These are phyloP conservation scores for Ditylenchus weischeri DNA, from an alignment of 2,888 invertebrate genomes.

Conservation along the genomic window DNA sequence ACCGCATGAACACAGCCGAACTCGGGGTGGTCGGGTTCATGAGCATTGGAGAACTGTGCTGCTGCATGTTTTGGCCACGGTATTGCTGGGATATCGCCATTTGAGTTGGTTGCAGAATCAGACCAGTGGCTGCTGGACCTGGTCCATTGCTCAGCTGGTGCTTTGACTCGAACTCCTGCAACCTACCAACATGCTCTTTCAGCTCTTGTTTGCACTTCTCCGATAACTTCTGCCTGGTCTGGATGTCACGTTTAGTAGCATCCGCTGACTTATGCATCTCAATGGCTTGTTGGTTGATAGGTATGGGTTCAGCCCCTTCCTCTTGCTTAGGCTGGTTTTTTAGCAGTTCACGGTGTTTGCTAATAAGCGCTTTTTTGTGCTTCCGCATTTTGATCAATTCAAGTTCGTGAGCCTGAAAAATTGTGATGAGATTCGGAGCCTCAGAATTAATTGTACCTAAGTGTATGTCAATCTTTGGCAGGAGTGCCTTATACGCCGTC, in stretches of 20 bases:
- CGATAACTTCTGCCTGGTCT: constrained; percentile 16
- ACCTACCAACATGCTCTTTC: constrained; percentile 26
- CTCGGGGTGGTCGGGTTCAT: not conserved
- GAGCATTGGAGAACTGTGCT: not conserved
- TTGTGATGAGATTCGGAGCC: not conserved
- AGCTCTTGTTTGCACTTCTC: constrained; percentile 37
- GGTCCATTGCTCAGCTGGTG: constrained; percentile 13
- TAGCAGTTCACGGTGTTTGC: constrained; percentile 39
- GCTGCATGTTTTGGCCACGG: not conserved
- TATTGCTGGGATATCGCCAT: not conserved
- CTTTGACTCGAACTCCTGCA: constrained; percentile 31
- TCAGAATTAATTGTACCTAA: no score
- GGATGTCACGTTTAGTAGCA: constrained; percentile 20
- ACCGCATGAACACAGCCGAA: not conserved
- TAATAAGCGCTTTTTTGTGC: constrained; percentile 53
- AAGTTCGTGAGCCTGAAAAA: constrained; percentile 7
- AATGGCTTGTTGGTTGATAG: constrained; percentile 2
- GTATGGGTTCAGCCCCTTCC: constrained; percentile 10
- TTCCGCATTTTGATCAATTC: constrained; percentile 37
- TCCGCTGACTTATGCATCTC: constrained; percentile 9
- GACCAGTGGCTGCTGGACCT: not conserved
- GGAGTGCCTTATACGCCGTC: no score
- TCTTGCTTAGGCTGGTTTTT: constrained; percentile 21
- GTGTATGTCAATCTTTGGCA: no score
- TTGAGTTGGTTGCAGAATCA: not conserved